Evolutionary conservation across 2,113 vertebrate species (phyloP).

Genomic region (Corynorhinus townsendii): DNA sequence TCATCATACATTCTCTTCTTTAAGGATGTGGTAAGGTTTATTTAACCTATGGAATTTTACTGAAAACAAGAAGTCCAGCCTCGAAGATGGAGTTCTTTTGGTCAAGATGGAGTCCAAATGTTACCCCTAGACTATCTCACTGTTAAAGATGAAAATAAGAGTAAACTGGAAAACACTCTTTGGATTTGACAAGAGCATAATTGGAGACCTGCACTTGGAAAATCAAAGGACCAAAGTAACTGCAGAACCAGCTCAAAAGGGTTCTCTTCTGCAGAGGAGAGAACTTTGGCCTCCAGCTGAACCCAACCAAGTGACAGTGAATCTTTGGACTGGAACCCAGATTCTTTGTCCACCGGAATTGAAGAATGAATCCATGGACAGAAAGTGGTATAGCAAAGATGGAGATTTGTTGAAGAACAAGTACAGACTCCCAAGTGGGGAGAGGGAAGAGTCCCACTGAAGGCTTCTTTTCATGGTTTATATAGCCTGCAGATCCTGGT

Average conservation of each 20-base stretch:
- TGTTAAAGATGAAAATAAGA: neutral
- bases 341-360: too few relatives aligned
- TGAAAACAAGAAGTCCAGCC: neutral
- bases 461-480: too few relatives aligned
- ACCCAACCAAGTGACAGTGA: neutral
- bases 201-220: neutral
- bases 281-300: neutral
- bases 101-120: neutral
- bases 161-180: neutral
- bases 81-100: neutral
- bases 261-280: neutral
- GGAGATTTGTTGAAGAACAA: too few relatives aligned
- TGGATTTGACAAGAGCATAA: neutral
- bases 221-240: neutral
- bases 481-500: too few relatives aligned
- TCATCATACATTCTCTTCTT: neutral
- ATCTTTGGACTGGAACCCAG: too few relatives aligned
- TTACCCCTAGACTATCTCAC: neutral
- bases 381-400: too few relatives aligned
- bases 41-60: neutral
- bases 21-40: neutral
- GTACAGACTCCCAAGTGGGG: too few relatives aligned
- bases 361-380: too few relatives aligned
- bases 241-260: neutral
- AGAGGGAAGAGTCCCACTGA: too few relatives aligned